A percentile compares a stretch with the other conserved stretches of the same genome.
Conservation (phyloP, 2,888 invertebrate species). For the Drymonia ruficornis region DNA sequence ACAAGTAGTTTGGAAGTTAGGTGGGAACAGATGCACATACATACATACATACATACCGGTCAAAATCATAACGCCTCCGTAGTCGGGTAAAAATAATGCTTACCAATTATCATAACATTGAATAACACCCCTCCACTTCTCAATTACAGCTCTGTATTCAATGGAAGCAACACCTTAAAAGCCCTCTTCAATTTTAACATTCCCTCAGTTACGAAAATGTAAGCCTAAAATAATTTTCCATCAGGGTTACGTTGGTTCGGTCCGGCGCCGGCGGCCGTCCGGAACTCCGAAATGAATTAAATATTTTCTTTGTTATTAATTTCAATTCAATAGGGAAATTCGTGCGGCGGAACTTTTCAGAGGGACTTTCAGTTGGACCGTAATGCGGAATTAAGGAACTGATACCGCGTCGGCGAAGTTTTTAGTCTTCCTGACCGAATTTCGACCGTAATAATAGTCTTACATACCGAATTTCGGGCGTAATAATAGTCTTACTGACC, state of each 20-base stretch:
- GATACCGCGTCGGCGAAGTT: neutral
- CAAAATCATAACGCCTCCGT: no score
- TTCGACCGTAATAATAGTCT: no score
- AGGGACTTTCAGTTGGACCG: neutral
- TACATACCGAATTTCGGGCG: no score
- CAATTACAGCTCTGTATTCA: neutral
- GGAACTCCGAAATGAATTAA: conserved; percentile 31
- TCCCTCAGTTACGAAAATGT: conserved; percentile 5
- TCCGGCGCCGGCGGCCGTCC: neutral
- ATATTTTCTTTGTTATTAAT: conserved; percentile 38
- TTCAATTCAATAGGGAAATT: conserved; percentile 17
- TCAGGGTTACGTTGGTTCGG: neutral
- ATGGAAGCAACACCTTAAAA: neutral
- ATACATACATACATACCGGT: no score
- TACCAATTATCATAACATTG: neutral
- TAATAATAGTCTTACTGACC: no score
- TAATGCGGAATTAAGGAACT: neutral
- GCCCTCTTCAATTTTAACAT: conserved; percentile 10
- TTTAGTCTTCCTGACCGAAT: neutral
- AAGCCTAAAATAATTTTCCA: conserved; percentile 1
- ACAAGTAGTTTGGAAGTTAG: no score
- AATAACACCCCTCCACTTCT: neutral
- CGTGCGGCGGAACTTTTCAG: neutral
- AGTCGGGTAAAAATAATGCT: no score
- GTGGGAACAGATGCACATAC: no score